phyloP scores from a whole-genome alignment of 2,113 vertebrate genomes.

The Todiramphus saurophagus region DNA sequence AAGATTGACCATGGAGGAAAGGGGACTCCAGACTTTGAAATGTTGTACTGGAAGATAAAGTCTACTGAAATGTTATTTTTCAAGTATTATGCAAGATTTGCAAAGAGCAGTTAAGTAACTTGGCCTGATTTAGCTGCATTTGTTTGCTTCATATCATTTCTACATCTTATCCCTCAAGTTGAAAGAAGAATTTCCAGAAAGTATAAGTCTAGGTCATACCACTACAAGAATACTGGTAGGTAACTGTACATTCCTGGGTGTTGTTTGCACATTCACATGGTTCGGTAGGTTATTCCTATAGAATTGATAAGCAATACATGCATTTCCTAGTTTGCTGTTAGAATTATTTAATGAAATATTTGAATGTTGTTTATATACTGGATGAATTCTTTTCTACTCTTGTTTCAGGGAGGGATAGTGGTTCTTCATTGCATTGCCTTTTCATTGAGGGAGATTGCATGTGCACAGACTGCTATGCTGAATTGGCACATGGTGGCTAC shows the following conservation, averaged over 20 bases:
- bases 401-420: neutral
- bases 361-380: neutral
- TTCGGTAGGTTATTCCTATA: neutral
- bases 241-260: accelerated
- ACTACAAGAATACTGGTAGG: neutral
- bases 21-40: neutral
- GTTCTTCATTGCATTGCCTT: neutral
- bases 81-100: neutral
- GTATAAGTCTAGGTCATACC: neutral
- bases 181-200: neutral
- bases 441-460: neutral
- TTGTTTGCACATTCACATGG: neutral
- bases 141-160: neutral
- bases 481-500: neutral
- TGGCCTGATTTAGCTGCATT: neutral
- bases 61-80: neutral
- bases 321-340: neutral
- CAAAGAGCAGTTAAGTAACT: neutral
- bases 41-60: neutral
- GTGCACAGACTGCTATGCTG: neutral
- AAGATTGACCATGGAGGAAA: neutral
- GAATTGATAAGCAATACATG: neutral
- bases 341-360: neutral
- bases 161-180: neutral
- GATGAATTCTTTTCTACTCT: neutral